Base-by-base conservation (phyloP, 1,140 invertebrate species). In the Tetranychus cinnabarinus region DNA sequence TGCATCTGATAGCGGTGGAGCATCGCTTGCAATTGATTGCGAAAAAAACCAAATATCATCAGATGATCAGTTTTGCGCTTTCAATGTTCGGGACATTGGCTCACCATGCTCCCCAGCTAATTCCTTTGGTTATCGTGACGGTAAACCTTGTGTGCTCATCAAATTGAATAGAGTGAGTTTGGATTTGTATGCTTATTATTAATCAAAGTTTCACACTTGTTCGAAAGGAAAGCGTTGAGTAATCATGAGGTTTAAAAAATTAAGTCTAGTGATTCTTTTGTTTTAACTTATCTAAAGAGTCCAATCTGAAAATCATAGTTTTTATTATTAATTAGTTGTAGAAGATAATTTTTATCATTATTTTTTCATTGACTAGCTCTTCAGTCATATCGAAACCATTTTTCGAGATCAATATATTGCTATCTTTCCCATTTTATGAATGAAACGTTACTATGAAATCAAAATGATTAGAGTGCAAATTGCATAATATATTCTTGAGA, bases 61-160 rank as follows among this genome's bases (percentile, higher is more conserved):
- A 12, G 33, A 34, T 31, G 77, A 80, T 35, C 78, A 85, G 64
- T 82, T 84, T 0, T 90, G 87, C 65, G 72, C 62, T 3, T 81
- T 88, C 50, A 74, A 83, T 66, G 68, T 81, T 46, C n/a, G 42
- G 50, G 70, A 76, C 3, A 80, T 81, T 67, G 81, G 78, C 1
- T 60, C 62, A 6, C 72, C 76, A 33, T 92, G 88, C 68, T 77
- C 79, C 61, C 70, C 76, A 58, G 78, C 80, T 68, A 79, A 82
- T 65, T 74, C 72, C 39, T 91, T 83, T 67, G 84, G 86, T 1
- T 92, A 81, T 68, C 72, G 75, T 31, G 76, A 80, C 65, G 82
- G 80, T 23, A 79, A 81, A 15, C 86, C 85, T 13, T 88, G 85
- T 69, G 80, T 88, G 68, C 82, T 86, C 72, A 77, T 88, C 61